Base-by-base conservation (phyloP, 1,140 invertebrate genomes). In the Drosophila pectinifera region DNA sequence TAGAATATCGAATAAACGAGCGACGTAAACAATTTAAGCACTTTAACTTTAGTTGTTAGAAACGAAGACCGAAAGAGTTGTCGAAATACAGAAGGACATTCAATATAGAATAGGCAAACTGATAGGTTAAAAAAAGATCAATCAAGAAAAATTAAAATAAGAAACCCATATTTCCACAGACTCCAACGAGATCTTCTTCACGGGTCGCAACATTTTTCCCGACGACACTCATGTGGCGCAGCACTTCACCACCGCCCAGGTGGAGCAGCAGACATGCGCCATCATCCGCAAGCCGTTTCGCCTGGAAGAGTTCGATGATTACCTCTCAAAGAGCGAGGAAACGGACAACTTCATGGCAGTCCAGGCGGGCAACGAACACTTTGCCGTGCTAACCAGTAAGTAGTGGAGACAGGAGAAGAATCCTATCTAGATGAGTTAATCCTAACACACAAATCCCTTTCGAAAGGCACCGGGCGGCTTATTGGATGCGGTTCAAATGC, bases 101-200 rank as follows among this genome's bases (percentile, higher is more conserved):
- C n/a, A n/a, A n/a, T n/a, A n/a, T n/a, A n/a, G n/a, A n/a, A n/a
- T n/a, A n/a, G n/a, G n/a, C n/a, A n/a, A n/a, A n/a, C n/a, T n/a
- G n/a, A n/a, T n/a, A n/a, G n/a, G n/a, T n/a, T n/a, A n/a, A n/a
- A n/a, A n/a, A 10, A 7, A 31, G 28, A 31, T 28, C 10, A 34
- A 24, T n/a, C n/a, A n/a, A n/a, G n/a, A 26, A 4, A 26, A 31
- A 16, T 22, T 22, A n/a, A n/a, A n/a, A n/a, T n/a, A 22, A 51
- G 5, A 11, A 53, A 7, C 13, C 8, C 3, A 13, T 18, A n/a
- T 14, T 5, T 14, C 0, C 18, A 14, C 45, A 92, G 92, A 91
- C 54, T 92, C 92, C 46, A 92, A 91, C 61, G 91, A 92, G 62
- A 59, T 92, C 16, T 92, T 92, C 64, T 92, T 91, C 38, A 91